A percentile compares a stretch with the other conserved stretches of the same genome.
Evolutionary conservation across 2,797 vertebrate genomes (phyloP).

Genomic region (Hyperoplus lanceolatus): DNA sequence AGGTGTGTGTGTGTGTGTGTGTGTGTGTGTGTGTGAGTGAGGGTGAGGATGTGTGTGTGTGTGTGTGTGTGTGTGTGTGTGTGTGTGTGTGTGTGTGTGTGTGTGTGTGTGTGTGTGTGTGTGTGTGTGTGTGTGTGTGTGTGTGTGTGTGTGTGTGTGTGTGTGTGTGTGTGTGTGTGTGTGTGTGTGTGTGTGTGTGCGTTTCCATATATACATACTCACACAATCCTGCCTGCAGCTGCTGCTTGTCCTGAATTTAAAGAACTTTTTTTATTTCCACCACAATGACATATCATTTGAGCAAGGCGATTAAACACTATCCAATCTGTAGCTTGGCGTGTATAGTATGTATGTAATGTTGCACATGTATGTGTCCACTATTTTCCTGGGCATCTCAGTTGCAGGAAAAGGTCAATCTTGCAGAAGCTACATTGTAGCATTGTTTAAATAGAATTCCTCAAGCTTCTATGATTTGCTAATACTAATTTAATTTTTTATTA

Average conservation of each 20-base stretch:
- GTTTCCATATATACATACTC: neutral
- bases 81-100: slow-evolving; percentile 14
- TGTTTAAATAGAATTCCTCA: neutral
- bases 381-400: neutral
- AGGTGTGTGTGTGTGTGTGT: slow-evolving; percentile 8
- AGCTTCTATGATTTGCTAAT: neutral
- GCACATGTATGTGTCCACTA: no score
- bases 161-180: neutral
- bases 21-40: no score
- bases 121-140: neutral
- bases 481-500: neutral
- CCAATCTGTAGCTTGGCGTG: no score
- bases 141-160: slow-evolving; percentile 10
- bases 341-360: no score
- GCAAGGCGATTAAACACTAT: neutral
- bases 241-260: slow-evolving; percentile 14
- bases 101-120: slow-evolving; percentile 15
- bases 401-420: neutral
- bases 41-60: slow-evolving; percentile 5
- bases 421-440: neutral
- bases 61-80: neutral
- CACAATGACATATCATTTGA: neutral
- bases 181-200: neutral
- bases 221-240: slow-evolving; percentile 7
- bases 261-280: neutral